phyloP scores from a whole-genome alignment of 2,113 vertebrate species.

The Aspiorhynchus laticeps region DNA sequence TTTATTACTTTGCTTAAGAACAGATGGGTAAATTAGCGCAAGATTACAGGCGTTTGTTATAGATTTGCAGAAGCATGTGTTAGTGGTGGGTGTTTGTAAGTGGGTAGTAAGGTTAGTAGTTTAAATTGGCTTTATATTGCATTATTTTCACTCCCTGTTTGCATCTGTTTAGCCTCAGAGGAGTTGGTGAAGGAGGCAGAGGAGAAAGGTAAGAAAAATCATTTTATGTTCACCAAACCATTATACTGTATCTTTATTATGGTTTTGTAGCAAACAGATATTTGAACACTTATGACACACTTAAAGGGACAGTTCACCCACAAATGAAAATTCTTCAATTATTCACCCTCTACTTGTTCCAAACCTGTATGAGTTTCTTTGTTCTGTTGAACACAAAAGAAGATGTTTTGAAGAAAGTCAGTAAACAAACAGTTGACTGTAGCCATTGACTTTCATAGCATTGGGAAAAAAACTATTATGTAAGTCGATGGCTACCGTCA shows the following conservation, averaged over 20 bases:
- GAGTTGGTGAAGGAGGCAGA: constrained; percentile 61
- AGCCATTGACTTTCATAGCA: too few species aligned
- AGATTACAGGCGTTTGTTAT: not conserved
- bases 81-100: not conserved
- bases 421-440: too few species aligned
- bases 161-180: constrained; percentile 63
- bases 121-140: constrained; percentile 16
- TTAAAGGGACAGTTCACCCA: not conserved
- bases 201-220: constrained; percentile 64
- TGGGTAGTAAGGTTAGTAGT: not conserved
- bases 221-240: not conserved
- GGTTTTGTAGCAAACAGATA: not conserved
- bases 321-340: not conserved
- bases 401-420: not conserved
- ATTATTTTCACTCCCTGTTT: constrained; percentile 29
- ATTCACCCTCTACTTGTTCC: not conserved
- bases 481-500: too few species aligned
- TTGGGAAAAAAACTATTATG: too few species aligned
- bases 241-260: not conserved
- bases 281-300: not conserved
- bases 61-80: not conserved
- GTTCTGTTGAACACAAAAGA: too few species aligned
- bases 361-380: not conserved
- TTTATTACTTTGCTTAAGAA: not conserved
- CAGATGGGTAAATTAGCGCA: not conserved